Evolutionary conservation across 2,113 vertebrate species (phyloP), one percentile per base, ranked within the genome.

Genomic region (Xenopus borealis): DNA sequence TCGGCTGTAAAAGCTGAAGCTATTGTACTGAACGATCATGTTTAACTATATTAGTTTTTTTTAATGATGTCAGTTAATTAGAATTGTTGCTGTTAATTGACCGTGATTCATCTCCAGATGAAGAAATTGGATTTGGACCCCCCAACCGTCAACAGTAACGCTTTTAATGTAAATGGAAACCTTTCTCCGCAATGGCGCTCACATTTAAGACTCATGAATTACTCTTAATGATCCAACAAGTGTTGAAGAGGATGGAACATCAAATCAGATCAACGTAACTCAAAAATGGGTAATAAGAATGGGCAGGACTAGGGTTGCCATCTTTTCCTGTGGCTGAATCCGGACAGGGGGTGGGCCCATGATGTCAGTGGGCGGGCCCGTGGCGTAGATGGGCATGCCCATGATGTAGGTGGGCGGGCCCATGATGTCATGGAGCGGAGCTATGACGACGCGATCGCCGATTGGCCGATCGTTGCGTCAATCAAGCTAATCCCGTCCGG

Each of bases 21-120:
- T 82, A 79, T 85, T 85, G 86, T 87, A 87, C 85, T 84, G 88
- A 89, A 88, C 88, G 91, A 90, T 88, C 86, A 90, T 89, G 89
- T 89, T 91, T 86, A 88, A 90, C 88, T 87, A 90, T 91, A 91
- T 91, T 91, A 89, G 89, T 91, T 91, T 91, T 61, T 27, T n/a
- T 27, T 27, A 90, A 91, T 91, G 89, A 91, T 90, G 85, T 82
- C 88, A 81, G 89, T 89, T 91, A 88, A 91, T 91, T 91, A 87
- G 89, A 88, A 89, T 89, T 86, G 87, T 84, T 89, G 78, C 84
- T 85, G 82, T 87, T 91, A 91, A 90, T 91, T 90, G 88, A 86
- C 82, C 86, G 80, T 86, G 86, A 91, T 91, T 91, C 89, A 91
- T 91, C 87, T 89, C 81, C 79, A 83, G 79, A 86, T 88, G 82